Base-by-base conservation (phyloP, 2,113 vertebrate genomes). In the Cynopterus brachyotis region DNA sequence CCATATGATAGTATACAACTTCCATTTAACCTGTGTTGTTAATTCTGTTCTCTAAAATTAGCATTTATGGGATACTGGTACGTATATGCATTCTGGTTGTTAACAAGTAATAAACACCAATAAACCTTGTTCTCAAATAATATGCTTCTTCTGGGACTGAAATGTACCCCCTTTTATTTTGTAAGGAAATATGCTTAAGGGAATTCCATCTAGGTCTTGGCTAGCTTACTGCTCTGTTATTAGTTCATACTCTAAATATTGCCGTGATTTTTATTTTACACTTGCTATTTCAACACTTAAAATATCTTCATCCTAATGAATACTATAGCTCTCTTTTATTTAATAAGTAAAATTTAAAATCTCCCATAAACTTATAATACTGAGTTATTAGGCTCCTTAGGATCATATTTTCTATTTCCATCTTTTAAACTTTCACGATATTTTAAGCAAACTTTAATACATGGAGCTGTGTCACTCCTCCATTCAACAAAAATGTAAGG, bases 261-360 rank as follows among this genome's bases (percentile, higher is more conserved):
- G 55, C 15, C 20, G 16, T 45, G 35, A 75, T 78, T 92, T 87
- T 96, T 91, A 57, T 83, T 87, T 84, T 89, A 79, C 30, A 82
- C 69, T 84, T 95, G 80, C 20, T 89, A 95, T 66, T 86, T 92
- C 45, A 87, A 67, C 35, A 69, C n/a, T 64, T 91, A 72, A 42
- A 67, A 89, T 89, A 26, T 50, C 79, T 76, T 94, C 26, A 79
- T 76, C 30, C 45, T 90, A 80, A 89, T 60, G 60, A 47, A 92
- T 53, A 79, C 42, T 40, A 84, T 82, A 78, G 70, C 17, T 80
- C 35, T 72, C 12, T 67, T 78, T 78, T 82, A 69, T 64, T 92
- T 82, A 73, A n/a, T 66, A 94, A 92, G 42, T 81, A 93, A 85
- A 96, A 93, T 93, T 70, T 26, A 57, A 86, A 96, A 94, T 53